These are phyloP conservation scores for Sorex maritimensis DNA, from an alignment of 2,797 vertebrate species.

Conservation along the genomic window DNA sequence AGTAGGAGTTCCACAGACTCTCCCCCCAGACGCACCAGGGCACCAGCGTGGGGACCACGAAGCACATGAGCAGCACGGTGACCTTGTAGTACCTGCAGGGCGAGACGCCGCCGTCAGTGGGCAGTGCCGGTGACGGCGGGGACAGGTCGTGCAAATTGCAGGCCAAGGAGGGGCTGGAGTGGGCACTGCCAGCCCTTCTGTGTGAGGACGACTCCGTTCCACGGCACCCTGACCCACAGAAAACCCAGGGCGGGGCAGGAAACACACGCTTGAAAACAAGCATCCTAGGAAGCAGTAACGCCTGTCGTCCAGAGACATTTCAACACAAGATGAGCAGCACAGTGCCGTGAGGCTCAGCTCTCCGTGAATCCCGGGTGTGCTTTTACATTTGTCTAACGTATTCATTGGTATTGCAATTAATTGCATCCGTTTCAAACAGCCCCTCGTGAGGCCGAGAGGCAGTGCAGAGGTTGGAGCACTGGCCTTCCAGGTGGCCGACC, in stretches of 20 bases:
- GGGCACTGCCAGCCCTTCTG: neutral
- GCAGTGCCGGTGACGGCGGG: fast-evolving
- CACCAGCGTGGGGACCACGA: conserved; percentile 91
- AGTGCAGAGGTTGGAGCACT: no score
- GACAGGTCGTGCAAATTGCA: fast-evolving
- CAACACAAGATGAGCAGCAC: neutral
- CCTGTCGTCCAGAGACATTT: neutral
- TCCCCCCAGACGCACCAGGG: conserved; percentile 93
- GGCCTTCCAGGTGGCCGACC: no score
- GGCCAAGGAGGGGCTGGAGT: neutral
- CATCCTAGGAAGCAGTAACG: neutral
- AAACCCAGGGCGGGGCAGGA: neutral
- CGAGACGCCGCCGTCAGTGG: fast-evolving
- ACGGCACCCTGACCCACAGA: neutral
- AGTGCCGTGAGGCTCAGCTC: neutral
- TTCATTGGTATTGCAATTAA: no score
- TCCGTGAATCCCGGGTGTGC: no score
- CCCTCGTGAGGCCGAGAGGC: no score
- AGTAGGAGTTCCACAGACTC: conserved; percentile 93
- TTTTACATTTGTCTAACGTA: no score
- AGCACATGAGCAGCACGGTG: conserved; percentile 92
- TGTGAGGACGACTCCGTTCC: neutral
- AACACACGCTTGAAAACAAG: neutral
- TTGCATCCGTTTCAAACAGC: no score
- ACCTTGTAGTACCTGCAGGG: conserved; percentile 91